Evolutionary conservation across 2,888 invertebrate genomes (phyloP), one percentile per base, ranked within the genome.

Genomic region (Melipona beecheii): DNA sequence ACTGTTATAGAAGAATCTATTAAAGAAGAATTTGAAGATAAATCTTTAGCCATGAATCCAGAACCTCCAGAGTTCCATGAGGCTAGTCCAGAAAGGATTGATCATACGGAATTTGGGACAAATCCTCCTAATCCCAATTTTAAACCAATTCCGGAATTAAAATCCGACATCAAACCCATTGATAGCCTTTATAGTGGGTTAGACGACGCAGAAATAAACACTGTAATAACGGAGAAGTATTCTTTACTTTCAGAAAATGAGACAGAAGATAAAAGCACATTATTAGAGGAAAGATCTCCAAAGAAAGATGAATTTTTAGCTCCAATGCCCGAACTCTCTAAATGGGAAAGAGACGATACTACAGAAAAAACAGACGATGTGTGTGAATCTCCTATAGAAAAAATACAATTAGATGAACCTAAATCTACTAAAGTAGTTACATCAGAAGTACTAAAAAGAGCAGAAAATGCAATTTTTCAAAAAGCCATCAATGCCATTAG

Each of bases 381-480:
- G 0, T 95, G 95, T 27, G 95, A 95, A 90, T 95, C 95, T 43
- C 94, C 95, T 24, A 95, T 95, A 56, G 92, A 89, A 3, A 92
- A 92, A 31, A 84, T 85, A 75, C 85, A 83, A n/a, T 77, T 86
- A 5, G 93, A 93, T 31, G 93, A 93, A 4, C 84, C 87, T 0
- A 94, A 94, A 72, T 89, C 90, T 1, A 90, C 90, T 6, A 97
- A 97, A 95, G 96, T 97, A 62, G 95, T 97, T 1, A 98, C 98
- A 1, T 97, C 97, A 31, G 98, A 98, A 94, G 98, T 98, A 6
- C 95, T 98, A 72, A 98, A 98, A 93, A 96, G 98, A 87, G 98
- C 98, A 2, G 98, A 98, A 95, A 98, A 98, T 93, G 98, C 97
- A 0, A 97, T 98, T 90, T 98, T 98, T 93, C 97, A 98, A 64